These are phyloP conservation scores for Burhinus bistriatus DNA, from an alignment of 2,113 vertebrate species.

Conservation along the genomic window DNA sequence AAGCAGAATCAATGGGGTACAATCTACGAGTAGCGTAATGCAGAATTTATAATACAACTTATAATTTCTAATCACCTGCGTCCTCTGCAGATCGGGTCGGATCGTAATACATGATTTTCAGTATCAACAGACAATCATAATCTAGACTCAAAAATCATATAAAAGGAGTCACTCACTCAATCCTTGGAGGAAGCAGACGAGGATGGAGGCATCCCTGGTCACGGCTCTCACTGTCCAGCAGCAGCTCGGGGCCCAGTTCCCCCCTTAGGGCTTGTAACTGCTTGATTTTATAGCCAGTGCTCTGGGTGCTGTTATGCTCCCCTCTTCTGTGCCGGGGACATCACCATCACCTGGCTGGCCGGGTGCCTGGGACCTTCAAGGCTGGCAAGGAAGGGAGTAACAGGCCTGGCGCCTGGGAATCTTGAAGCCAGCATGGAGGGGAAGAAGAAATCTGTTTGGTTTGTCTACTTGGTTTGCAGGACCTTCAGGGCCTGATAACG, in stretches of 20 bases:
- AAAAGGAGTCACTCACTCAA: background rate
- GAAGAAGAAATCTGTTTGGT: background rate
- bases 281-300: background rate
- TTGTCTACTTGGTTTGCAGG: background rate
- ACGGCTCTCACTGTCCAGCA: background rate
- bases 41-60: background rate
- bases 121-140: background rate
- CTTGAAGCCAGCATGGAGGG: background rate
- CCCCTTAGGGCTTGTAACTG: background rate
- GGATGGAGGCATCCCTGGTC: background rate
- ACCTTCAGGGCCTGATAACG: background rate
- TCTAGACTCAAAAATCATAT: fast-evolving
- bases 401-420: background rate
- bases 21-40: background rate
- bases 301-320: background rate
- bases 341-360: fast-evolving
- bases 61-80: background rate
- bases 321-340: background rate
- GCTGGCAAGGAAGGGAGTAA: background rate
- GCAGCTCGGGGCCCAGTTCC: background rate
- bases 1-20: background rate
- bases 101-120: background rate
- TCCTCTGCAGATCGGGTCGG: background rate
- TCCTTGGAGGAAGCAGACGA: background rate
- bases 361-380: background rate